Evolutionary conservation across 37 sponge, comb jelly and placozoan species (phyloP), one percentile per base, ranked within the genome.

Genomic region (Halisarca cf. caerulea): DNA sequence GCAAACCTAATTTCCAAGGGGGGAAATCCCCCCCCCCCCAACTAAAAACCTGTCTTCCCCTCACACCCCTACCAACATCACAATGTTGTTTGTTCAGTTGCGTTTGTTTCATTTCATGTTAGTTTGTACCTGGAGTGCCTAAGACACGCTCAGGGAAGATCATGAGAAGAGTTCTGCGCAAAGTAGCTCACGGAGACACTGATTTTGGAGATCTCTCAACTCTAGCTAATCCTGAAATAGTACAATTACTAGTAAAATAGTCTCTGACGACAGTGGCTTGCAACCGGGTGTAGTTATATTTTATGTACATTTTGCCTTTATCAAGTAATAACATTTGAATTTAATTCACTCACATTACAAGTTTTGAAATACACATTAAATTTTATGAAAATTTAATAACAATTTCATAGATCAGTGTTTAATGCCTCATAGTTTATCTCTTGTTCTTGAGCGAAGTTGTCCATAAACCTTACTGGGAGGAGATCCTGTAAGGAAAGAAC

Each of bases 81-180:
- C 59, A n/a, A n/a, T n/a, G n/a, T n/a, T n/a, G 15, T 15, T 68
- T 14, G 14, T 68, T 27, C 15, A 18, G 30, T 27, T 15, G n/a
- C 15, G 71, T 68, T n/a, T 18, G 15, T 30, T 25, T 6, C 6
- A 39, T 30, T 30, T 34, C 2, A 54, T 20, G 59, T 35, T 87
- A 98, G 91, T 62, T 90, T 47, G 88, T 90, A n/a, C 97, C 99
- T 35, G 95, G 92, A 15, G 81, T 99, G 41, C 99, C 99, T 0
- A 99, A 99, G 91, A 99, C 99, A n/a, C 89, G 99, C 36, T 97
- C 97, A 38, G 99, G 99, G 14, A 99, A 99, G 83, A 99, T 99
- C 32, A 99, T 99, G 99, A 86, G 99, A 8, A 87, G 99, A 37
- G 89, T 99, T 34, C 82, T 99, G 43, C 79, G 88, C 43, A 99